Base-by-base conservation (phyloP, 1,140 invertebrate species). In the Trachymyrmex cornetzi region DNA sequence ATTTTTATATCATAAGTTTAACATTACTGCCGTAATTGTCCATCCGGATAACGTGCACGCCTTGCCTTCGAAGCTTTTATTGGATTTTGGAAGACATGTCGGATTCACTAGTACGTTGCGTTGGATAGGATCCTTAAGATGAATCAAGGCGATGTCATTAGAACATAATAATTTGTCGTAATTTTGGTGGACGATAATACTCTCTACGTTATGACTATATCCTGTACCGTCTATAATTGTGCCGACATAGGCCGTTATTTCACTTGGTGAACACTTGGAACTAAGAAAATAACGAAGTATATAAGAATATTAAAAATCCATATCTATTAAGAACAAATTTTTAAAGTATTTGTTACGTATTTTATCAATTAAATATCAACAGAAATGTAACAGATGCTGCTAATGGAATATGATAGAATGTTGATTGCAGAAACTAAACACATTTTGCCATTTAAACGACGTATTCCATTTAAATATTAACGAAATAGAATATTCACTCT, bases 91-190 rank as follows among this genome's bases (percentile, higher is more conserved):
- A 48, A 88, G 66, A 50, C 3, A 24, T 64, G 74, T 79, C 19
- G 87, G 66, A 77, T 92, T 86, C 38, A 95, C 93, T 77, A 63
- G 87, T 11, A 86, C 63, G 67, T 75, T 92, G 16, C 81, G n/a
- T n/a, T n/a, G 84, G 6, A 95, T 86, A 27, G 81, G 0, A 3
- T 48, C 61, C 53, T 87, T 80, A 14, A 96, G 79, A 11, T 89
- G 75, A 53, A 96, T 82, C 12, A 96, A 38, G 14, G 93, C 95
- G 9, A 96, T 92, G 85, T 96, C 96, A 72, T 95, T 95, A 16
- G 84, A 53, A 12, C 92, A 3, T 6, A 0, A 34, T 34, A 6
- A 12, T 3, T 77, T 27, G 4, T 48, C 44, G 67, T 92, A 95
- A 0, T 87, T 14, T 19, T 91, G 80, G 87, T 96, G 94, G 16